Evolutionary conservation across 1,140 invertebrate species (phyloP).

Genomic region (Tetramorium alpestre): DNA sequence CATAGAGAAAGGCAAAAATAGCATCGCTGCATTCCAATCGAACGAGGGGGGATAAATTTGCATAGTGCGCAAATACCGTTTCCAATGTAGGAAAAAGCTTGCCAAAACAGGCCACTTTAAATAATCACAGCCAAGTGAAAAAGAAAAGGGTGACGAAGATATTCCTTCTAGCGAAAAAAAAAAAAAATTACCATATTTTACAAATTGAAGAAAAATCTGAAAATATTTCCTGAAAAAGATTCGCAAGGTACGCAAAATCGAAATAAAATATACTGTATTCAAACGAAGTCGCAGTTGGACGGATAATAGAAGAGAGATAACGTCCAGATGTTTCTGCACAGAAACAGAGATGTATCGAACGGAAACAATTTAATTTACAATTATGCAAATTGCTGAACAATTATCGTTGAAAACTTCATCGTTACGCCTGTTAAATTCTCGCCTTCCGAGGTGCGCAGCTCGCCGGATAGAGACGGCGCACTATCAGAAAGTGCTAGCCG

Average conservation of each 20-base stretch:
- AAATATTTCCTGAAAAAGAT: background rate
- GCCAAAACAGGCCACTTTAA: background rate
- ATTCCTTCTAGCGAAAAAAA: background rate
- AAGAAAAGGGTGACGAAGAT: background rate
- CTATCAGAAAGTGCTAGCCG: background rate
- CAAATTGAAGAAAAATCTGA: background rate
- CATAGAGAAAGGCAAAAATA: conserved; percentile 40
- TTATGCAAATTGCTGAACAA: conserved; percentile 5
- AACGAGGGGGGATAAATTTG: background rate
- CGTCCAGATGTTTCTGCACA: background rate
- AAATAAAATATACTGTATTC: background rate
- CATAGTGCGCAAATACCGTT: background rate
- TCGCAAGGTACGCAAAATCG: background rate
- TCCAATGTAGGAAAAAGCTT: background rate
- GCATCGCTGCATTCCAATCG: conserved; percentile 7
- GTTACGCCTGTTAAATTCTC: background rate
- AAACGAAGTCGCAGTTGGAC: background rate
- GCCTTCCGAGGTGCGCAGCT: background rate
- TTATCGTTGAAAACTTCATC: background rate
- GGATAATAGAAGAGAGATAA: background rate
- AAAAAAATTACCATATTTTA: background rate
- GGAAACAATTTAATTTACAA: background rate
- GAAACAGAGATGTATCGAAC: background rate
- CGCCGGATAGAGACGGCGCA: background rate
- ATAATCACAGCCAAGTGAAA: background rate